Conservation (phyloP, 1,140 invertebrate genomes). For the Brachionus paranguensis region DNA sequence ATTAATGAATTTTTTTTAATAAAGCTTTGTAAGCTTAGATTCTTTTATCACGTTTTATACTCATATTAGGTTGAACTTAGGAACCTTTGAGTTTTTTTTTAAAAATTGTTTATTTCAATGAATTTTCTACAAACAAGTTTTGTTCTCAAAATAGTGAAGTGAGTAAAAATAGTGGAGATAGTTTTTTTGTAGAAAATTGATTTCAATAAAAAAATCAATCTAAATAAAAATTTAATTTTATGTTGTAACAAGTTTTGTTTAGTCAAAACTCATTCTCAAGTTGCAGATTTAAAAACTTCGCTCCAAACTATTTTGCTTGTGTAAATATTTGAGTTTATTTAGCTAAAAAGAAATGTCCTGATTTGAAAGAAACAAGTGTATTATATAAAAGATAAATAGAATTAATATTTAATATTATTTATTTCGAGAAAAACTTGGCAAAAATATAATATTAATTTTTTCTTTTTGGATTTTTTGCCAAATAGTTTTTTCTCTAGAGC, state of each 20-base stretch:
- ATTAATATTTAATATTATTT: constrained; percentile 14
- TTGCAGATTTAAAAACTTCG: not conserved
- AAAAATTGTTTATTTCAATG: not conserved
- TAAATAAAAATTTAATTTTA: not conserved
- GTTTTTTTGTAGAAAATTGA: not conserved
- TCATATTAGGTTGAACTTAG: not conserved
- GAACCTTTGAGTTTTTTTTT: not conserved
- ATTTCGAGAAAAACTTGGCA: not conserved
- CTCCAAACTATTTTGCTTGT: not conserved
- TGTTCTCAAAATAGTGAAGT: not conserved
- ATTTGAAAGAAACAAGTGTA: constrained; percentile 12
- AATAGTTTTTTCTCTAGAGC: not conserved
- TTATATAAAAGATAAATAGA: constrained; percentile 26
- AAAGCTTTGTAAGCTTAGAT: no score
- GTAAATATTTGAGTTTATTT: constrained; percentile 33
- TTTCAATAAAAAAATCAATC: not conserved
- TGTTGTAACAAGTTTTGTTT: not conserved
- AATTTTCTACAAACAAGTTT: not conserved
- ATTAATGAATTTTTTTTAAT: no score
- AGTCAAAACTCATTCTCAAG: not conserved
- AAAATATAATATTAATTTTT: not conserved
- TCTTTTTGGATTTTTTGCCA: not conserved
- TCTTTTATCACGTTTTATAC: no score
- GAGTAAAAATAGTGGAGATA: not conserved
- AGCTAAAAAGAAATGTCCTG: constrained; percentile 24